Base-by-base conservation (phyloP, 2,888 invertebrate genomes). In the Drosophila mayaguana region DNA sequence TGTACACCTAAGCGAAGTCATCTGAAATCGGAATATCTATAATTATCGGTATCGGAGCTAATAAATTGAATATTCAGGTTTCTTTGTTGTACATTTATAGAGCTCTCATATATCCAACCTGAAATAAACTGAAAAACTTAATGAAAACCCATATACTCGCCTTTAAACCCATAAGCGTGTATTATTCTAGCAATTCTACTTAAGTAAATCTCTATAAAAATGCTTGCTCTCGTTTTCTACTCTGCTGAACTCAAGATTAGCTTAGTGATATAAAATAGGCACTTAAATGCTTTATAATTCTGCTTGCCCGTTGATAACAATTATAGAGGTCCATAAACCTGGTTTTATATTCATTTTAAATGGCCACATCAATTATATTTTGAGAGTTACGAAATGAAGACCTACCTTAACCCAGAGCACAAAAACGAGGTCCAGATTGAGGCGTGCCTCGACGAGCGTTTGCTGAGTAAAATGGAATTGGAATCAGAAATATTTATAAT, bases 381-480 rank as follows among this genome's bases (percentile, higher is more conserved):
- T 8, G 28, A 40, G 28, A 28, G n/a, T 28, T 28, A 14, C 53
- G 6, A 36, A 38, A 28, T 8, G 11, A 18, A 55, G 54, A 55
- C 54, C 54, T 55, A 55, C 54, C 54, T 18, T 55, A 55, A 40
- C 40, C 40, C 28, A 9, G 28, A 40, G 28, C 25, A 28, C 14
- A 18, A 25, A 40, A 28, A n/a, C 54, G 54, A 40, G 40, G 54
- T 40, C 54, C 28, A 28, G 40, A 40, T 25, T 28, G 28, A 25
- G 18, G 18, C 54, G 28, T 55, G 38, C 5, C 28, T 18, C 14
- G 22, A 18, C n/a, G 34, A 51, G 14, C 0, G 7, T 16, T 36
- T 53, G 22, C 1, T 36, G n/a, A 20, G 5, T 18, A 20, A 16
- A 14, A 36, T 36, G 6, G 14, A 53, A 22, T 36, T 20, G 3